Percentiles rank a stretch among this genome's conserved stretches.
Evolutionary conservation across 2,888 invertebrate genomes (phyloP).

Genomic region (Eurytoma adleriae): DNA sequence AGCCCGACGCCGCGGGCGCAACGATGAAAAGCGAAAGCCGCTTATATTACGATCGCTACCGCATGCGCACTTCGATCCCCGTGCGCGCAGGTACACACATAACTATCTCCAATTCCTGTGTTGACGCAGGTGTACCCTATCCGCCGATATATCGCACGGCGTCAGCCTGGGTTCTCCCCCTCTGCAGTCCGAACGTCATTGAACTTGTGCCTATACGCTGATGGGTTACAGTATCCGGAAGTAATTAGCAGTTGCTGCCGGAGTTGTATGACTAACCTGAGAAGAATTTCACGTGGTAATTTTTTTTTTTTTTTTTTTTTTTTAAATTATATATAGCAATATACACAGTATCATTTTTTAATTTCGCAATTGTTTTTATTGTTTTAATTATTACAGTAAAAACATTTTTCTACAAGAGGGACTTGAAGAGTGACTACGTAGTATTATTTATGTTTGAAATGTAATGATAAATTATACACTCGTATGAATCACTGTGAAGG

Average conservation of each 20-base stretch:
- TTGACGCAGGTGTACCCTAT: constrained; percentile 10
- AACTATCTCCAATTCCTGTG: constrained; percentile 5
- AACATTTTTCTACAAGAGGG: too few relatives aligned
- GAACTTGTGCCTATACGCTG: not conserved
- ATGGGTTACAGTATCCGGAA: not conserved
- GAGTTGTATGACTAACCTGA: not conserved
- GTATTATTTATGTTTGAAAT: too few relatives aligned
- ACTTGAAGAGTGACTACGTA: too few relatives aligned
- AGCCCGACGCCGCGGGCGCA: not conserved
- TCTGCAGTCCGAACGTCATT: not conserved
- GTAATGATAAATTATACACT: too few relatives aligned
- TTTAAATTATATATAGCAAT: too few relatives aligned
- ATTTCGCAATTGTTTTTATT: too few relatives aligned
- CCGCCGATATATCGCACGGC: not conserved
- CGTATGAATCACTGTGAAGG: too few relatives aligned
- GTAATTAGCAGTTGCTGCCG: not conserved
- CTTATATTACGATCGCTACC: not conserved
- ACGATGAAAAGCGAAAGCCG: not conserved
- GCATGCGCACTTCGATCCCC: constrained; percentile 2
- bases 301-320: too few relatives aligned
- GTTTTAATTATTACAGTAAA: too few relatives aligned
- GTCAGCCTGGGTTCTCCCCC: not conserved
- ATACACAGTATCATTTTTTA: too few relatives aligned
- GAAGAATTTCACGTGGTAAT: not conserved
- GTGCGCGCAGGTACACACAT: not conserved